Percentiles rank a stretch among this genome's conserved stretches.
phyloP scores from a whole-genome alignment of 2,113 vertebrate species.

The Typhlomys cinereus region DNA sequence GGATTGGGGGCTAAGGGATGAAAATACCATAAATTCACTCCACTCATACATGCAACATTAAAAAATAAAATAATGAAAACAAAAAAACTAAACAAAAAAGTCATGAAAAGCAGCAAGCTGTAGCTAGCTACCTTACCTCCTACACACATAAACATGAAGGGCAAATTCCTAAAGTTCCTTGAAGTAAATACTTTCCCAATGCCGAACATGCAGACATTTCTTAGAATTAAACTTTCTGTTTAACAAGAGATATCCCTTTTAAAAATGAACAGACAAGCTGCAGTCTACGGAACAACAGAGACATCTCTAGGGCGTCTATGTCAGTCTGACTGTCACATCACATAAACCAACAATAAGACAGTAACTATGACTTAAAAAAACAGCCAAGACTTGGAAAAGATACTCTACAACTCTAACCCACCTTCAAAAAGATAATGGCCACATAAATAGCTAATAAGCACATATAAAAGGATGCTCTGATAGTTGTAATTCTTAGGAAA shows the following conservation, averaged over 20 bases:
- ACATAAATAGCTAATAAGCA: not conserved
- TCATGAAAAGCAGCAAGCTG: not conserved
- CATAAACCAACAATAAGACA: not conserved
- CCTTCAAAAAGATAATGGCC: not conserved
- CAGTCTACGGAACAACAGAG: not conserved
- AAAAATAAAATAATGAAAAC: too few species aligned
- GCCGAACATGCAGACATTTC: not conserved
- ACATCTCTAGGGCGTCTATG: not conserved
- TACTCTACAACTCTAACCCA: too few species aligned
- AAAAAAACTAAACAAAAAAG: too few species aligned
- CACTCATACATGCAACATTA: too few species aligned
- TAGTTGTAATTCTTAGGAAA: not conserved
- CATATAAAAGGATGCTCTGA: not conserved
- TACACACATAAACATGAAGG: not conserved
- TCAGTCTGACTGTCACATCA: not conserved
- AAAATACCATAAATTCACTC: too few species aligned
- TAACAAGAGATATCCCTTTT: not conserved
- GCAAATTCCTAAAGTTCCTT: not conserved
- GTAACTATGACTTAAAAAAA: not conserved
- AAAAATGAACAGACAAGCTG: not conserved
- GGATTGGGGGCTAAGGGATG: too few species aligned
- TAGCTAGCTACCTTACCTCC: not conserved
- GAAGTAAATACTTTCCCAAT: not conserved
- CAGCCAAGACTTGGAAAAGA: constrained; percentile 9
- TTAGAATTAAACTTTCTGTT: constrained; percentile 6